Base-by-base conservation (phyloP, 1,140 invertebrate species). In the Asobara japonica region DNA sequence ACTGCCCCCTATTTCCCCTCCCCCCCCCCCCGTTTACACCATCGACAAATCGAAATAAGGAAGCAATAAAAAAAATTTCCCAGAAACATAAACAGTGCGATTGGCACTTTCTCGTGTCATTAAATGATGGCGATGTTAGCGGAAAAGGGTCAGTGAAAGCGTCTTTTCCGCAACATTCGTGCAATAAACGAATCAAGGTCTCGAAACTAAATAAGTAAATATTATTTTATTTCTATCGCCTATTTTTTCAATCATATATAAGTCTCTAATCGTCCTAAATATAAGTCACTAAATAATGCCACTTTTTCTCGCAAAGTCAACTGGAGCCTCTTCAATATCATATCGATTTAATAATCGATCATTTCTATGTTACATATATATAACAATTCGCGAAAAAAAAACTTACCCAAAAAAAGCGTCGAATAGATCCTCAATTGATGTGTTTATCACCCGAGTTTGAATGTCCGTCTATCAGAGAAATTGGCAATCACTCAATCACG, bases 111-210 rank as follows among this genome's bases (percentile, higher is more conserved):
- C 41, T 45, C 1, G 41, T 45, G 13, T 45, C 41, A 45, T 13
- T 13, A n/a, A 45, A 7, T 38, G 36, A 38, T n/a, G 10, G 36
- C 36, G 36, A 38, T 38, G 36, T 16, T 45, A 56, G 25, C 51
- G 51, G 25, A 56, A 56, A 56, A 56, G 51, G 51, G 51, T 56
- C 51, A 56, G 51, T 56, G 51, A 56, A 56, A 56, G 51, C 45
- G 45, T 18, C 51, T 56, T 25, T 16, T 45, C 41, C 41, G 5
- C 41, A 16, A 2, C n/a, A 45, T 38, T 38, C 8, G 36, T 38
- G 10, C 2, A 45, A 16, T 45, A 16, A 45, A 45, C n/a, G 41
- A 45, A 45, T 45, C 4, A 38, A 38, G n/a, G n/a, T n/a, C n/a
- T n/a, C n/a, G n/a, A n/a, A n/a, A n/a, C n/a, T n/a, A n/a, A n/a